These are phyloP conservation scores for Drosophila prostipennis DNA, from an alignment of 2,888 invertebrate species.

Conservation along the genomic window DNA sequence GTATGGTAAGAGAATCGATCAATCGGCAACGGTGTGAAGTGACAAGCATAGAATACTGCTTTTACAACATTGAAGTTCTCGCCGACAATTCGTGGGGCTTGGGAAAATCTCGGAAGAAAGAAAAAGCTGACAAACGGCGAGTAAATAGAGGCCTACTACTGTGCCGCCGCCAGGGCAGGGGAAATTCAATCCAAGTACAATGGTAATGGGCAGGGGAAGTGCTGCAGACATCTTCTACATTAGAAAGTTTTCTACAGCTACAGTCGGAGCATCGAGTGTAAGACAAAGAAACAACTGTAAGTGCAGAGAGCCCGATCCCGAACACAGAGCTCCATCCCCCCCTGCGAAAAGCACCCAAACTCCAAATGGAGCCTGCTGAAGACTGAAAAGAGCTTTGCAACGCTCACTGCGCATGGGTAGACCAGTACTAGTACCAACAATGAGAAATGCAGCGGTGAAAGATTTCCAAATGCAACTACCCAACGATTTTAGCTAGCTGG, in stretches of 20 bases:
- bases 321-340: neutral
- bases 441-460: slow-evolving; percentile 38
- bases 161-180: slow-evolving; percentile 42
- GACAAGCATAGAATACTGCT: slow-evolving; percentile 39
- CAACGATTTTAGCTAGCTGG: neutral
- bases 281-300: slow-evolving; percentile 71
- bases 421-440: slow-evolving; percentile 14
- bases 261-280: slow-evolving; percentile 34
- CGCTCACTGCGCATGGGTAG: slow-evolving; percentile 37
- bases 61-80: slow-evolving; percentile 36
- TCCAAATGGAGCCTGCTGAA: slow-evolving; percentile 52
- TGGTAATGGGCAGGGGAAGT: slow-evolving; percentile 33
- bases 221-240: slow-evolving; percentile 72
- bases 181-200: slow-evolving; percentile 60
- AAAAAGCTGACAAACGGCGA: slow-evolving; percentile 56
- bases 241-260: slow-evolving; percentile 76
- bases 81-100: slow-evolving; percentile 57
- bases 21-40: slow-evolving; percentile 58
- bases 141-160: slow-evolving; percentile 61
- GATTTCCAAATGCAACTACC: slow-evolving; percentile 47
- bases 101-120: slow-evolving; percentile 68
- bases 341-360: slow-evolving; percentile 53
- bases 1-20: slow-evolving; percentile 56
- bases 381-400: slow-evolving; percentile 39
- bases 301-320: slow-evolving; percentile 50